A percentile compares a stretch with the other conserved stretches of the same genome.
phyloP scores from a whole-genome alignment of 2,113 vertebrate genomes.

The Dicaeum eximium region DNA sequence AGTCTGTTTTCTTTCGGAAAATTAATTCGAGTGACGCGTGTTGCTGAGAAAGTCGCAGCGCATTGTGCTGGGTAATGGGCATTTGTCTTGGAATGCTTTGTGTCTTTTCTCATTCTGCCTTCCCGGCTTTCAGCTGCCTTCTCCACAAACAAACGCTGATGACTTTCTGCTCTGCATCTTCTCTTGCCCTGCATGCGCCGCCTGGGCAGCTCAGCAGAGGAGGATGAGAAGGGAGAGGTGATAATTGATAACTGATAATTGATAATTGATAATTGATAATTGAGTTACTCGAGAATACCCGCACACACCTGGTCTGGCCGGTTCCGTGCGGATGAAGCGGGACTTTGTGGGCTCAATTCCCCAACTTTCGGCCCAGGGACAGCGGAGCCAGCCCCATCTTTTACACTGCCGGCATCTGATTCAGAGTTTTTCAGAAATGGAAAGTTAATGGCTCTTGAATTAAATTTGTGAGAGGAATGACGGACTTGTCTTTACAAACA shows the following conservation, averaged over 20 bases:
- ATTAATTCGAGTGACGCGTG: conserved; percentile 1
- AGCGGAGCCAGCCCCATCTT: not conserved
- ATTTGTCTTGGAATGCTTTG: not conserved
- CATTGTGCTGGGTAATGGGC: not conserved
- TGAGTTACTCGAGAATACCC: not conserved
- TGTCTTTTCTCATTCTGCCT: not conserved
- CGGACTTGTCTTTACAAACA: no score
- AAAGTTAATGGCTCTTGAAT: not conserved
- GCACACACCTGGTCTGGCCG: not conserved
- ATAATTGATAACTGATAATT: no score
- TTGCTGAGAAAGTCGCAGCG: conserved; percentile 17
- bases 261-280: no score
- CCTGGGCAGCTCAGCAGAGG: not conserved
- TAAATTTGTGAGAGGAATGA: not conserved
- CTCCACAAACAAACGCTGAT: not conserved
- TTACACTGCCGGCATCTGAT: not conserved
- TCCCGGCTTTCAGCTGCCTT: not conserved
- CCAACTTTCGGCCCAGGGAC: not conserved
- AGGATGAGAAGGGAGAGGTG: not conserved
- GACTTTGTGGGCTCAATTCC: not conserved
- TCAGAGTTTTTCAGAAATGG: not conserved
- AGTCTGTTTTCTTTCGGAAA: conserved; percentile 37
- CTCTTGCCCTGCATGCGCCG: not conserved
- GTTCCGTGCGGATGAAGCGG: rapidly evolving
- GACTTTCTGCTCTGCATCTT: not conserved